A percentile compares a stretch with the other conserved stretches of the same genome.
Evolutionary conservation across 2,113 vertebrate species (phyloP).

Genomic region (Mus spicilegus): DNA sequence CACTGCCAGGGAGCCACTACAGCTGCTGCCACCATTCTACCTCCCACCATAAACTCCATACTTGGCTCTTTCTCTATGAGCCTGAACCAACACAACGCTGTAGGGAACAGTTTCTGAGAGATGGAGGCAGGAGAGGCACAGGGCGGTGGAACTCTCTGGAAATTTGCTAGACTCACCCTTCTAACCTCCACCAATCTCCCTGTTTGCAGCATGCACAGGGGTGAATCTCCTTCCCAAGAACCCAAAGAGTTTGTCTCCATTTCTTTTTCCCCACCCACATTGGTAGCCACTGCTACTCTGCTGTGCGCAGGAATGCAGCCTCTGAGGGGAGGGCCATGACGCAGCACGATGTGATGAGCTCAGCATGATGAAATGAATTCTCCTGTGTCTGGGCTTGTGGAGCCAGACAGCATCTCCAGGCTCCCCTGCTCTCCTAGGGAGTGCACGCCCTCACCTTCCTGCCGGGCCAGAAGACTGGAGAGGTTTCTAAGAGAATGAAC

Average conservation of each 20-base stretch:
- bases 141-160: background rate
- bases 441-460: background rate
- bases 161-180: background rate
- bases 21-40: rapidly evolving
- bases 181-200: background rate
- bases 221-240: too few relatives aligned
- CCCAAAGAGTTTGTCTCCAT: background rate
- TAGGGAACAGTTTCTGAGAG: background rate
- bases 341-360: background rate
- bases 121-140: background rate
- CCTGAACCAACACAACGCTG: rapidly evolving
- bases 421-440: background rate
- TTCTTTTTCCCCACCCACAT: too few relatives aligned
- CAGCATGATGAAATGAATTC: slow-evolving; percentile 48
- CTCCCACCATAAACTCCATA: background rate
- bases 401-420: background rate
- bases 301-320: background rate
- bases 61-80: background rate
- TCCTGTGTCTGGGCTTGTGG: slow-evolving; percentile 19
- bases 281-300: background rate
- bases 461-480: background rate
- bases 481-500: slow-evolving; percentile 67
- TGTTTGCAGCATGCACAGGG: rapidly evolving
- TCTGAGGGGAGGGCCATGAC: rapidly evolving
- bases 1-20: rapidly evolving